A percentile compares a stretch with the other conserved stretches of the same genome.
Evolutionary conservation across 2,113 vertebrate species (phyloP).

Genomic region (Onychostoma macrolepis): DNA sequence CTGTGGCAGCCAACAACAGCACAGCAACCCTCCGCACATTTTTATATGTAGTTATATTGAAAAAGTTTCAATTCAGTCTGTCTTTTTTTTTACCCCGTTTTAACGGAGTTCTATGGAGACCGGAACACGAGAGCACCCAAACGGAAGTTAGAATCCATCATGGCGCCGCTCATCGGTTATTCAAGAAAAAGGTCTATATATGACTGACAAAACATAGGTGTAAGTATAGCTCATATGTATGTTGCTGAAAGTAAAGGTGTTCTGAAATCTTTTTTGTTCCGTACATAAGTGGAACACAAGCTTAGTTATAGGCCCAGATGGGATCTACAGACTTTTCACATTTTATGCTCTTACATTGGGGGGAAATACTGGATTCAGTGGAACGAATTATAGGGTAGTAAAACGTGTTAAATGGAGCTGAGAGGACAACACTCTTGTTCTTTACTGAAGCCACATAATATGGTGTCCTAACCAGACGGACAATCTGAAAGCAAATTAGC

Average conservation of each 20-base stretch:
- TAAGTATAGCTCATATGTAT: background rate
- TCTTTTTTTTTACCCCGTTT: no score
- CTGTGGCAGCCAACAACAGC: no score
- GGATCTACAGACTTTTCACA: background rate
- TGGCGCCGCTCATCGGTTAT: no score
- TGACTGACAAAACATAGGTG: background rate
- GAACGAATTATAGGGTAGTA: background rate
- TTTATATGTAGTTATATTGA: no score
- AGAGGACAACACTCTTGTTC: conserved; percentile 2
- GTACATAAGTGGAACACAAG: background rate
- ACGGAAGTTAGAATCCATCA: no score
- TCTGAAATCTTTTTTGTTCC: background rate
- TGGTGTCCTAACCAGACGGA: conserved; percentile 1
- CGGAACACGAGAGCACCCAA: no score
- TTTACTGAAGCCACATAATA: background rate
- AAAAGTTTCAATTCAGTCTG: no score
- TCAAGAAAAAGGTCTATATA: no score
- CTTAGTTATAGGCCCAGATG: background rate
- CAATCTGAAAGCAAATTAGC: background rate
- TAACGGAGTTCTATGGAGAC: no score
- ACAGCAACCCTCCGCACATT: no score
- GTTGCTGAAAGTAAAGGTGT: background rate
- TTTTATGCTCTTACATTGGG: background rate
- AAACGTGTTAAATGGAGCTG: conserved; percentile 10
- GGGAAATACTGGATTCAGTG: background rate